Base-by-base conservation (phyloP, 1,140 invertebrate genomes). In the Odontomachus brunneus region DNA sequence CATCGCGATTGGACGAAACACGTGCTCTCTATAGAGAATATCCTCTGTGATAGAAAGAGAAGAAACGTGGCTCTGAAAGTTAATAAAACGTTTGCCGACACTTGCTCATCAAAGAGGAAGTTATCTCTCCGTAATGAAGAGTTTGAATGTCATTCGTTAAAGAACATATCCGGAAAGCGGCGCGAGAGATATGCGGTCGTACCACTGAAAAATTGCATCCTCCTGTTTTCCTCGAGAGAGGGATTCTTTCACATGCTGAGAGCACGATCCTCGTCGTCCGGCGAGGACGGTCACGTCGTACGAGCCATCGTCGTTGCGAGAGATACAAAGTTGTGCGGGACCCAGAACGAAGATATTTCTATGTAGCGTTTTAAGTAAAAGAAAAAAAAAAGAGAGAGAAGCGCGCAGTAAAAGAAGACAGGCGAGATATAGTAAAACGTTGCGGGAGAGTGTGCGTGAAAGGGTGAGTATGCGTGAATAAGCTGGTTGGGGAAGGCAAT, bases 311-410 rank as follows among this genome's bases (percentile, higher is more conserved):
- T 88, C 73, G 69, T 85, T 83, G 87, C 83, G 84, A 85, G 76
- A 71, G 87, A 83, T 85, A 89, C 81, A 89, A 88, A 89, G 81
- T 83, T 88, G 84, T 73, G 88, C 87, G 88, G 88, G 88, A 89
- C 88, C 88, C 88, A 89, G 88, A 89, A 89, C 84, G 88, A 89
- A 88, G 84, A 89, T 89, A 88, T 89, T 89, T 89, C 88, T 89
- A 89, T 83, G 84, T 88, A 89, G 86, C 53, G 71, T 84, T 88
- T 82, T 88, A 88, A 69, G 73, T 86, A 88, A 76, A 38, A 69
- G 44, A 65, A 33, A 65, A 72, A 62, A 66, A 38, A 65, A 59
- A 75, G 17, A 55, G 60, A 73, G 44, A 67, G 44, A 65, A 72
- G 57, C 7, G 65, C 22, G 33, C 19, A 74, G 17, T 24, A 49